Evolutionary conservation across 2,797 vertebrate species (phyloP).

Genomic region (Phyllotis vaccarum): DNA sequence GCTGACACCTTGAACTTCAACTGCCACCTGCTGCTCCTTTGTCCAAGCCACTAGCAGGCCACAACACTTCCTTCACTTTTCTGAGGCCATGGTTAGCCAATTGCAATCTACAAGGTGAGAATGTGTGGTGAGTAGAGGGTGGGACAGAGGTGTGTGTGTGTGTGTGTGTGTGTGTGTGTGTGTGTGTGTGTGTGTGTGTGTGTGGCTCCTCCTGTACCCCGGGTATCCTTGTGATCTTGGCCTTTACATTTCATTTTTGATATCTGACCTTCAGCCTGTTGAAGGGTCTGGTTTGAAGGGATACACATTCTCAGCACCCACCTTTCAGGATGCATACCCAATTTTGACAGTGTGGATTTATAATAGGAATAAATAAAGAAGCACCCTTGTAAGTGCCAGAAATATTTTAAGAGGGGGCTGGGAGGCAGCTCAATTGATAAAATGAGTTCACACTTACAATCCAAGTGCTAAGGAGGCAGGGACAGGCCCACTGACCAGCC

Average conservation of each 20-base stretch:
- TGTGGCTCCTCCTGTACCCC: too few relatives aligned
- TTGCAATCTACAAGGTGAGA: background rate
- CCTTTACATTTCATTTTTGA: background rate
- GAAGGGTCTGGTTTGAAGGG: too few relatives aligned
- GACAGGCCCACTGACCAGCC: too few relatives aligned
- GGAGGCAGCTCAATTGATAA: background rate
- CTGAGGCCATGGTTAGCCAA: accelerated
- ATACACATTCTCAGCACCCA: background rate
- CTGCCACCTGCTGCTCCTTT: too few relatives aligned
- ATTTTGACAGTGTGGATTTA: background rate
- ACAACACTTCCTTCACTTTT: background rate
- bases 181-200: too few relatives aligned
- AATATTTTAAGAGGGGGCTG: background rate
- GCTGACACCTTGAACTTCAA: too few relatives aligned
- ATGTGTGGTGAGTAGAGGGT: background rate
- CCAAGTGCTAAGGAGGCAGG: background rate
- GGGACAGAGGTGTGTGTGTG: too few relatives aligned
- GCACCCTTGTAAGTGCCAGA: background rate
- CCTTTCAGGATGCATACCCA: background rate
- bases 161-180: too few relatives aligned
- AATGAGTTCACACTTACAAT: background rate
- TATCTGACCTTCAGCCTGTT: too few relatives aligned
- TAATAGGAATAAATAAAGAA: background rate
- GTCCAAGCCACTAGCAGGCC: too few relatives aligned
- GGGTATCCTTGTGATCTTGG: background rate